Evolutionary conservation across 2,888 invertebrate species (phyloP), one percentile per base, ranked within the genome.

Genomic region (Lepas anatifera): DNA sequence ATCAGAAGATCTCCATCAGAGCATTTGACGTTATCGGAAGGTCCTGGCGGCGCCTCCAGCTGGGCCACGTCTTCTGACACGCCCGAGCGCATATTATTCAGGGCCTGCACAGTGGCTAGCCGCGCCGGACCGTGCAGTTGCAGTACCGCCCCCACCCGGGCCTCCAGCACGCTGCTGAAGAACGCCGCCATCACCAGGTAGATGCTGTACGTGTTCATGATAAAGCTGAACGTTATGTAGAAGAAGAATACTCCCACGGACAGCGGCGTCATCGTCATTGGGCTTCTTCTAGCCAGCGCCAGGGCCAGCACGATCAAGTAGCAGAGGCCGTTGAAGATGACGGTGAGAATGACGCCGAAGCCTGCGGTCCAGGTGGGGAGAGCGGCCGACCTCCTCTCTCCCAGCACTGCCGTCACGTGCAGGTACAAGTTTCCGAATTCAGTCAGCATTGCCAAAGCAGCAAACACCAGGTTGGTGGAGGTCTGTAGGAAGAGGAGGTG

Each of bases 101-200:
- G 58, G 22, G 58, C 35, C 58, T 58, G 58, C 32, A 35, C 35
- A 22, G 58, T 10, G 25, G 11, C 32, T 11, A n/a, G 58, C 8
- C 35, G 22, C 25, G 58, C 58, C 35, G 58, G 58, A 13, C 32
- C 35, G 32, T 22, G 18, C 18, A 32, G 32, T 22, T 32, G 58
- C 58, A 58, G 58, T 8, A 22, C 58, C 7, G 32, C 13, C 4
- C 32, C 7, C 32, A 58, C 32, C 10, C 58, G 58, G 8, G 58
- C 58, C 58, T 58, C 58, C 35, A 58, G 58, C 58, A 58, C 58
- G 32, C 58, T 35, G 58, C 35, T 58, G 35, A 58, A 58, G 58
- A 58, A 58, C 18, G 58, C 32, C 58, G 58, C 58, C 58, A 58
- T 58, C 58, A 58, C 58, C 58, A 58, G 58, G 58, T 58, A 58